These are phyloP conservation scores for Tragelaphus oryx DNA, from an alignment of 2,797 vertebrate species.

Conservation along the genomic window DNA sequence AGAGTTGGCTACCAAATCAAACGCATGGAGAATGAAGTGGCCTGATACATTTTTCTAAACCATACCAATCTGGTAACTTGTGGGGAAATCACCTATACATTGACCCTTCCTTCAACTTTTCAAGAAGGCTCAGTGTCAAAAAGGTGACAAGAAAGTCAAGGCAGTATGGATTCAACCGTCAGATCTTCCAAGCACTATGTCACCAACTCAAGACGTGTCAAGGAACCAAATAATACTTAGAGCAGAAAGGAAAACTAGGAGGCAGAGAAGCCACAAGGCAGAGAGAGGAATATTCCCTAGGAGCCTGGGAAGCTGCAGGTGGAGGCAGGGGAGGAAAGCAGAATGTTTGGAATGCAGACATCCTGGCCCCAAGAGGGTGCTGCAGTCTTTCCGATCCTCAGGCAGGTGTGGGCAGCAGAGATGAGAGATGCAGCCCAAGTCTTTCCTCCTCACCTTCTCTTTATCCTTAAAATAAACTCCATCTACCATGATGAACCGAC, in stretches of 20 bases:
- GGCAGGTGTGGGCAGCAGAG: neutral
- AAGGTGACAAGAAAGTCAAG: neutral
- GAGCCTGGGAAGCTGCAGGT: neutral
- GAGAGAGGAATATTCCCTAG: neutral
- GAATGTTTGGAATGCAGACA: neutral
- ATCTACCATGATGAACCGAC: neutral
- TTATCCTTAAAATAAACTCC: neutral
- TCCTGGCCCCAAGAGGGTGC: neutral
- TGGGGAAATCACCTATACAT: neutral
- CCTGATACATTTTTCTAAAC: neutral
- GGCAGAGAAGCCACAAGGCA: neutral
- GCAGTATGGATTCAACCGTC: neutral
- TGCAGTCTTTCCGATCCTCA: neutral
- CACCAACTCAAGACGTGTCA: neutral
- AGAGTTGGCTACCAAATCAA: neutral
- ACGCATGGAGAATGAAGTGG: neutral
- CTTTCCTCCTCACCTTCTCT: neutral
- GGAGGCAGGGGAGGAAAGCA: neutral
- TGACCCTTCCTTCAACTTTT: neutral
- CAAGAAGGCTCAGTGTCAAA: neutral
- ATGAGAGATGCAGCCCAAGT: neutral
- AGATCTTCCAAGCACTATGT: neutral
- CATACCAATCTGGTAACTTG: accelerated
- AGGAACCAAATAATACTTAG: no score
- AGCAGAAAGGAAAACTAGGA: neutral